Percentiles rank a stretch among this genome's conserved stretches.
These are phyloP conservation scores for Scophthalmus maximus DNA, from an alignment of 2,113 vertebrate genomes.

Conservation along the genomic window DNA sequence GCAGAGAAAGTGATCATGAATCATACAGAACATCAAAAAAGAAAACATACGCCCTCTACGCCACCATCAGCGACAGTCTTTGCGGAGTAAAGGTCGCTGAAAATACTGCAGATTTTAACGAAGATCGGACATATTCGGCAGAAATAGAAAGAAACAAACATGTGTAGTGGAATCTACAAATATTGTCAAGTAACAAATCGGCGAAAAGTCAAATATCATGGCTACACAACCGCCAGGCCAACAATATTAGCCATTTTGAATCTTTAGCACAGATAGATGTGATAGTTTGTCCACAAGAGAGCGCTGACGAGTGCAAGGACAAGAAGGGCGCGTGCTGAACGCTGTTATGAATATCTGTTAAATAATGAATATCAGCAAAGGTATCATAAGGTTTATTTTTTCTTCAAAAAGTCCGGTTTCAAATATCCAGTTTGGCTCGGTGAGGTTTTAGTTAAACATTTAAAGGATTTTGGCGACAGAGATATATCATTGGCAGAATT, in stretches of 20 bases:
- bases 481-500: not conserved
- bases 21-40: slow-evolving; percentile 29
- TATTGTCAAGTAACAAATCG: not conserved
- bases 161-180: not conserved
- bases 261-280: not conserved
- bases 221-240: not conserved
- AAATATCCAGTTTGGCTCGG: not conserved
- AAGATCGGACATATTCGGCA: too few relatives aligned
- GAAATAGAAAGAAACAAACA: too few relatives aligned
- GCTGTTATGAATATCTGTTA: too few relatives aligned
- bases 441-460: not conserved
- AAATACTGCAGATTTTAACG: not conserved
- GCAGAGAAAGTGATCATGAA: slow-evolving; percentile 41
- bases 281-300: not conserved
- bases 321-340: too few relatives aligned
- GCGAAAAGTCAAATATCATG: not conserved
- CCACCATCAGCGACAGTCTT: not conserved
- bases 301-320: not conserved
- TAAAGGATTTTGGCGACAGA: not conserved
- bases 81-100: not conserved
- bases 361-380: not conserved
- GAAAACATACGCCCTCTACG: slow-evolving; percentile 27
- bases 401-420: not conserved
- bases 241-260: not conserved
- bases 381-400: not conserved